Base-by-base conservation (phyloP, 2,888 invertebrate species). In the Eupithecia inturbata region DNA sequence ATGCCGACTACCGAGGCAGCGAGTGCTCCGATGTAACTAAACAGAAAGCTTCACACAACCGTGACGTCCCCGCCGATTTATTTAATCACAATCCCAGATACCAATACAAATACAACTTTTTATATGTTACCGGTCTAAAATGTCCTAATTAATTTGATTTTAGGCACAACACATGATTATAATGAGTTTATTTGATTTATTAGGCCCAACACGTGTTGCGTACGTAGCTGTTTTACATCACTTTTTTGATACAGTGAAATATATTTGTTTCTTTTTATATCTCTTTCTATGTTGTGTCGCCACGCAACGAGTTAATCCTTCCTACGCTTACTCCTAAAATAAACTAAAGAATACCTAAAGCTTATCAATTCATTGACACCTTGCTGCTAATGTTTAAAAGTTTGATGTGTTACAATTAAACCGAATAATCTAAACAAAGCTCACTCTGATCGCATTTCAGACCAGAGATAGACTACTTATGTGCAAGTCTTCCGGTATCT, bases 11-110 rank as follows among this genome's bases (percentile, higher is more conserved):
- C 80, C 84, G 86, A 31, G 31, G 31, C 31, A 31, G 36, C 81
- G 79, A 84, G 85, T 85, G 85, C 83, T 86, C 82, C 82, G 84
- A 84, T 86, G 82, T 84, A 85, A 87, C 92, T 90, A 85, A 88
- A 90, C 78, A 70, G 69, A 73, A 71, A 73, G 73, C 31, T 72
- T 80, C 86, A 81, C 82, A 74, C 81, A 81, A 81, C 81, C 85
- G 81, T 85, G 85, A 85, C 85, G 82, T 83, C 79, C 82, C 80
- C 83, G 81, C 82, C 81, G 83, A 82, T 80, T 75, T 79, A 85
- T 84, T 77, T 77, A 81, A 84, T 82, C 83, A 82, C 80, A 83
- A 82, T 82, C 81, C 71, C 53, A 75, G 82, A 79, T 79, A 80
- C 74, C 71, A 81, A 76, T 76, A 75, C 77, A 74, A 72, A 78